phyloP scores from a whole-genome alignment of 2,888 invertebrate species.

The Aethes cnicana region DNA sequence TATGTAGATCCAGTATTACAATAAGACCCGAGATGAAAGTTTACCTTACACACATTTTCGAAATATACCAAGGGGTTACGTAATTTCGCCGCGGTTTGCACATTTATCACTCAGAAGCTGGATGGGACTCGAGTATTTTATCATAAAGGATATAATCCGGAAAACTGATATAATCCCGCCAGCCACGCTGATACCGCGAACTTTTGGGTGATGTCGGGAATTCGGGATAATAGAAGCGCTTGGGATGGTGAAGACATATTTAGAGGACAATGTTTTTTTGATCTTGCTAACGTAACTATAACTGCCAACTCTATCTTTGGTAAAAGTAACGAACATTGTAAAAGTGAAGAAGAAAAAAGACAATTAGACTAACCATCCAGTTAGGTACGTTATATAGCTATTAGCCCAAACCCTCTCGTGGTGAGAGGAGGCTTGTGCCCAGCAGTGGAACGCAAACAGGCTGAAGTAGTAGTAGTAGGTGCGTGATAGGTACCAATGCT shows the following conservation, averaged over 20 bases:
- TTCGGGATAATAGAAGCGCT: slow-evolving; percentile 1
- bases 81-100: slow-evolving; percentile 19
- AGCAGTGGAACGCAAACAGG: too few relatives aligned
- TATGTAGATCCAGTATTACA: neutral
- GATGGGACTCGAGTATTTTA: slow-evolving; percentile 49
- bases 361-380: too few relatives aligned
- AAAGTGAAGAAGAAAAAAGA: too few relatives aligned
- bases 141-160: slow-evolving; percentile 64
- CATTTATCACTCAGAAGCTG: slow-evolving; percentile 19
- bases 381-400: too few relatives aligned
- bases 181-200: slow-evolving; percentile 25
- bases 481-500: too few relatives aligned
- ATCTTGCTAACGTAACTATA: too few relatives aligned
- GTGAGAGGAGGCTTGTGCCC: too few relatives aligned
- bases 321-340: too few relatives aligned
- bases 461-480: too few relatives aligned
- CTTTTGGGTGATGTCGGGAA: slow-evolving; percentile 7
- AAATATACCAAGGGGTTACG: slow-evolving; percentile 2
- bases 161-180: slow-evolving; percentile 49
- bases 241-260: neutral
- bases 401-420: too few relatives aligned
- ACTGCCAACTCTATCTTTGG: too few relatives aligned
- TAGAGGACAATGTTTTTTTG: too few relatives aligned
- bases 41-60: slow-evolving; percentile 3
- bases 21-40: neutral